Base-by-base conservation (phyloP, 2,888 invertebrate genomes). In the Cheilosia grossa region DNA sequence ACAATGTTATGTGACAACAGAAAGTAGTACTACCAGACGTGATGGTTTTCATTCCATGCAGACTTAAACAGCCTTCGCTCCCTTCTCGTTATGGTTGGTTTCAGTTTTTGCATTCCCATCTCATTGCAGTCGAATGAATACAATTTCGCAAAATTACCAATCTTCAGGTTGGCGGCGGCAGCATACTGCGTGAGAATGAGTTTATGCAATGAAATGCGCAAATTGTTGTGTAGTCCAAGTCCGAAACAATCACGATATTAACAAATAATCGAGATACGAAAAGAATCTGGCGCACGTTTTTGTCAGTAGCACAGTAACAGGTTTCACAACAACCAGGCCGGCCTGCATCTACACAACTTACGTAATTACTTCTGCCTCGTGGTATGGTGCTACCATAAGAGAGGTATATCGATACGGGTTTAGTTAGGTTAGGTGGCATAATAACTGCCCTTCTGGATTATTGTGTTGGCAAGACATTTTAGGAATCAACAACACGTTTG, bases 261-360 rank as follows among this genome's bases (percentile, higher is more conserved):
- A 42, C 56, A 51, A 44, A 24, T 37, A 37, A 13, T 19, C 54
- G 24, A 69, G 59, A 49, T 59, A 47, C 58, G 24, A 49, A 61
- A 58, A 64, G 72, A 78, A 78, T 78, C 63, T 78, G 54, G 72
- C 49, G 56, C 72, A 72, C 72, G 54, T 75, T 69, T 33, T 33
- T 10, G 33, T 72, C 49, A 21, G 13, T 19, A 10, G 47, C 42
- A 6, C 3, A 5, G 30, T 27, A 63, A 72, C 78, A 49, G 72
- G 78, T 78, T 72, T 70, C 37, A 47, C 47, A 21, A 15, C 21
- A 13, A 10, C 13, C 13, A 21, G 21, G 13, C 51, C 51, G 51
- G 70, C 49, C 49, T 10, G 56, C 64, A 24, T 44, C 44, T 54
- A 54, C 30, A 6, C 15, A 13, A n/a, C 47, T 78, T 78, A 72